phyloP scores from a whole-genome alignment of 1,140 invertebrate species.

The Conus ventricosus region DNA sequence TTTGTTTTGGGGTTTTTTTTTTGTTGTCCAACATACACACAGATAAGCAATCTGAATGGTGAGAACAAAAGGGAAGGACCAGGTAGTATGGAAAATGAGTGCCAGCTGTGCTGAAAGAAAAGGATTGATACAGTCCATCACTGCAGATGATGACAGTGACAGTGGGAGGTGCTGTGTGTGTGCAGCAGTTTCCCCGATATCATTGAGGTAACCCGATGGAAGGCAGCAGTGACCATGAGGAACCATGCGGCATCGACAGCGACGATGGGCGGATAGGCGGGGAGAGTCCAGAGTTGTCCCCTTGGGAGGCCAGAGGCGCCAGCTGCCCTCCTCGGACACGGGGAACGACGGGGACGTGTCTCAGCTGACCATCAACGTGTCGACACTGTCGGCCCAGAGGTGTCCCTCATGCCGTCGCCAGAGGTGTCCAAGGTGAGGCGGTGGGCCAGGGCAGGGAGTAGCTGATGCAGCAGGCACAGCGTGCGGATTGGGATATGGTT shows the following conservation, averaged over 20 bases:
- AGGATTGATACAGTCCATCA: too few species aligned
- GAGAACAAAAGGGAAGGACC: too few species aligned
- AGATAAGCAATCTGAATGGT: too few species aligned
- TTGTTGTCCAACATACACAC: too few species aligned
- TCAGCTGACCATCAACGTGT: constrained; percentile 60
- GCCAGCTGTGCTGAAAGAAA: too few species aligned
- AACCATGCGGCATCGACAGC: constrained; percentile 41
- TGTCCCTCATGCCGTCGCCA: constrained; percentile 68
- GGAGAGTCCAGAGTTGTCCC: constrained; percentile 44
- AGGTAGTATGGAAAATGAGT: too few species aligned
- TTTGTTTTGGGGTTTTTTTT: too few species aligned
- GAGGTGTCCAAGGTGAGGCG: constrained; percentile 63
- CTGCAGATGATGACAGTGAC: too few species aligned
- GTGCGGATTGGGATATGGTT: too few species aligned
- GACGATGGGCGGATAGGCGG: constrained; percentile 37
- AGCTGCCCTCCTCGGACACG: constrained; percentile 35
- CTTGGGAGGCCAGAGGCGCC: constrained; percentile 14
- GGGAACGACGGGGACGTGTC: constrained; percentile 45
- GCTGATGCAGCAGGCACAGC: too few species aligned
- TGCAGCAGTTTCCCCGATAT: constrained; percentile 45
- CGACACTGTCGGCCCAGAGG: constrained; percentile 70
- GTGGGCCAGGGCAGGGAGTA: too few species aligned
- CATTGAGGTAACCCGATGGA: constrained; percentile 60
- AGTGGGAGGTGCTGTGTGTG: too few species aligned
- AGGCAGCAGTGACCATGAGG: constrained; percentile 56